Percentiles rank a stretch among this genome's conserved stretches.
Evolutionary conservation across 2,113 vertebrate species (phyloP).

Genomic region (Taxidea taxus): DNA sequence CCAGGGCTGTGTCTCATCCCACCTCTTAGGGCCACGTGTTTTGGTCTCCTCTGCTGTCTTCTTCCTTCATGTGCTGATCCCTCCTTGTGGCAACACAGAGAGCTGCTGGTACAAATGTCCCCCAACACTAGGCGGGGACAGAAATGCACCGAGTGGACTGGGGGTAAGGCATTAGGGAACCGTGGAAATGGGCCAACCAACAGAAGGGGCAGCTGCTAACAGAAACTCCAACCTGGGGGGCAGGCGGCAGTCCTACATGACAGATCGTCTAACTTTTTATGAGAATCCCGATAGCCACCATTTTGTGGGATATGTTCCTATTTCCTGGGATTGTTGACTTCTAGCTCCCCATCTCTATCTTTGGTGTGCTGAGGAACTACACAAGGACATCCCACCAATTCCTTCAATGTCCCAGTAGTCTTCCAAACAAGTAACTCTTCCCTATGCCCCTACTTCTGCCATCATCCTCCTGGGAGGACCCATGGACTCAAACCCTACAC

Average conservation of each 20-base stretch:
- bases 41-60: not conserved
- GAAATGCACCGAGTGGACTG: not conserved
- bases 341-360: not conserved
- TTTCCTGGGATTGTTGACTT: not conserved
- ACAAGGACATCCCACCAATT: not conserved
- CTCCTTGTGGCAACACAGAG: not conserved
- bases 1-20: not conserved
- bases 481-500: not conserved
- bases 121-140: not conserved
- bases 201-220: not conserved
- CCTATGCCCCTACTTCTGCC: not conserved
- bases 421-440: not conserved
- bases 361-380: not conserved
- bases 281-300: not conserved
- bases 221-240: not conserved
- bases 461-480: no score
- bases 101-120: not conserved
- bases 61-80: not conserved
- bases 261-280: no score
- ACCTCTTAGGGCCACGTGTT: not conserved
- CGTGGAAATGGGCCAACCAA: not conserved
- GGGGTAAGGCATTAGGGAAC: not conserved
- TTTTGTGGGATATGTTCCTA: not conserved
- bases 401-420: not conserved
- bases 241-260: accelerated